phyloP scores from a whole-genome alignment of 2,797 vertebrate species.

The Numenius phaeopus region DNA sequence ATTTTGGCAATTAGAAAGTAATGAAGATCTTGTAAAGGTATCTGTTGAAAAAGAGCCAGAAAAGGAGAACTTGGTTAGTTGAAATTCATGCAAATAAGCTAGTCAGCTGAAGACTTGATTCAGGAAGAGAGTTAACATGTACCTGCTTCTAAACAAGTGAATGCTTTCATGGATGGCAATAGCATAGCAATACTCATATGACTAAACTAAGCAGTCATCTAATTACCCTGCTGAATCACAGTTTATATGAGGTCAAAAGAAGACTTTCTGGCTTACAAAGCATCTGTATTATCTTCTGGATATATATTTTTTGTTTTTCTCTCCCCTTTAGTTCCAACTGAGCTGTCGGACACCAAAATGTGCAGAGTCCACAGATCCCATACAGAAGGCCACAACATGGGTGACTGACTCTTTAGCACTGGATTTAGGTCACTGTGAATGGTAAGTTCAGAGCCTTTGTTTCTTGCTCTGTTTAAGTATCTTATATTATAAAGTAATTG shows the following conservation, averaged over 20 bases:
- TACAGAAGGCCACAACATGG: background rate
- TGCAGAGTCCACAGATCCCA: background rate
- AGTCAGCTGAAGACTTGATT: background rate
- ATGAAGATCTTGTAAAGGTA: background rate
- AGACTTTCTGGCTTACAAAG: background rate
- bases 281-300: background rate
- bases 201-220: background rate
- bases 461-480: background rate
- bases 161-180: background rate
- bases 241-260: background rate
- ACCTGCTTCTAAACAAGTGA: background rate
- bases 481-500: background rate
- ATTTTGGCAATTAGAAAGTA: background rate
- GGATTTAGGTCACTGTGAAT: background rate
- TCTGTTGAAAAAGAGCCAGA: background rate
- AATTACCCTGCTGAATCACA: background rate
- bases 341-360: accelerated
- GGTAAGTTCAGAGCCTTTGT: background rate
- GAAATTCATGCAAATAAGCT: background rate
- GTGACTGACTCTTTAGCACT: background rate
- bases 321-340: background rate
- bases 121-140: background rate
- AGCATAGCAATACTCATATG: background rate
- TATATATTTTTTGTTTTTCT: background rate
- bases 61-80: background rate